Base-by-base conservation (phyloP, 2,888 invertebrate genomes). In the Epinotia nisella region DNA sequence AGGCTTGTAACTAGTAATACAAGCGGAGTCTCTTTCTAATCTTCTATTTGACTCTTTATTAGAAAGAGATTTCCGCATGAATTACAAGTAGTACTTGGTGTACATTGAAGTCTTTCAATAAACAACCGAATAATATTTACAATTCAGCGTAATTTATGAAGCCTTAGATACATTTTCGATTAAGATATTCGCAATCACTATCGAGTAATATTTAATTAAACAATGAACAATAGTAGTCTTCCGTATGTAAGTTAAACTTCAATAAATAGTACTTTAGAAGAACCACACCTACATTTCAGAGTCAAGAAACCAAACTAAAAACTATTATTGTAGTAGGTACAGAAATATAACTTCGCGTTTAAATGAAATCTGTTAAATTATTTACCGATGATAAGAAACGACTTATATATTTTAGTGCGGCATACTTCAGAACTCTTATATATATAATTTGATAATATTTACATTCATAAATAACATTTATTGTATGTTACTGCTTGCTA, bases 361-460 rank as follows among this genome's bases (percentile, higher is more conserved):
- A 0, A 2, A 41, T 2, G 9, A 41, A 41, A 41, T 41, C 13
- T 41, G 41, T 7, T 5, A 5, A n/a, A n/a, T n/a, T n/a, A 13
- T 3, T n/a, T 45, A n/a, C n/a, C 7, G 1, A 5, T 59, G 35
- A n/a, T 10, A 29, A 59, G 39, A 35, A n/a, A 59, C 11, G 10
- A 59, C 15, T 59, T 35, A 24, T 61, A 61, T 61, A 15, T 61
- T 45, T 24, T 29, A 55, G 24, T 21, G 49, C 72, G 76, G 76
- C 76, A 79, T 82, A 83, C 84, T 84, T 81, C 83, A 85, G 83
- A 85, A 83, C 83, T 74, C 77, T 56, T 56, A 41, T 77, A 78
- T 75, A 78, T 76, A 78, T 71, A 76, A 76, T 75, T 73, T 70
- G 56, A 41, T 70, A 75, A 82, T 81, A 80, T 81, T 77, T 74